Conservation (phyloP, 2,113 vertebrate genomes). For the Salvelinus alpinus region DNA sequence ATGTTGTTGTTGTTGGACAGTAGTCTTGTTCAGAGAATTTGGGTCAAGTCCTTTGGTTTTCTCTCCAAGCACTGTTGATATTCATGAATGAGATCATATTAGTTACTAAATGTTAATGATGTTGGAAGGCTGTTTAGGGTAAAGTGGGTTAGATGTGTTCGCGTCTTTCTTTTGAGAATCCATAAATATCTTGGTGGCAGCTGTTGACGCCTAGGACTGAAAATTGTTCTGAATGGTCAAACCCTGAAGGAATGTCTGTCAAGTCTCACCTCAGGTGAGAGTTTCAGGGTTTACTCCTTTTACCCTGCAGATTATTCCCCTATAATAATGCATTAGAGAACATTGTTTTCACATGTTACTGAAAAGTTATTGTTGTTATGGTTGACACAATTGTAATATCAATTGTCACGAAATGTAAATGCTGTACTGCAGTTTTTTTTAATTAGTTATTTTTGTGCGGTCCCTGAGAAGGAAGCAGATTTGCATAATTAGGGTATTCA, state of each 20-base stretch:
- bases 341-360: no score
- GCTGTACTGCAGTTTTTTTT: constrained; percentile 27
- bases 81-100: background rate
- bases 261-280: no score
- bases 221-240: background rate
- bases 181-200: no score
- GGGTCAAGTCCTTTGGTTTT: background rate
- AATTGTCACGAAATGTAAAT: no score
- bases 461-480: constrained; percentile 47
- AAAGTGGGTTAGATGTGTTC: background rate
- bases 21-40: background rate
- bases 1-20: background rate
- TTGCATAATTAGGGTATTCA: constrained; percentile 63
- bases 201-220: no score
- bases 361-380: no score
- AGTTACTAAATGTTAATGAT: background rate
- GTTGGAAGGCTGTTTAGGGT: no score
- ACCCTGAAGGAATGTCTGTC: no score
- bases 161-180: background rate
- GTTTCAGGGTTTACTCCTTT: no score
- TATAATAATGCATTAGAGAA: no score
- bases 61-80: background rate
- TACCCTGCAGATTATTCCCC: no score
- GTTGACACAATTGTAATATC: no score
- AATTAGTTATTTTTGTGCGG: constrained; percentile 28